These are phyloP conservation scores for Chlorospingus flavigularis DNA, from an alignment of 2,797 vertebrate species.

Conservation along the genomic window DNA sequence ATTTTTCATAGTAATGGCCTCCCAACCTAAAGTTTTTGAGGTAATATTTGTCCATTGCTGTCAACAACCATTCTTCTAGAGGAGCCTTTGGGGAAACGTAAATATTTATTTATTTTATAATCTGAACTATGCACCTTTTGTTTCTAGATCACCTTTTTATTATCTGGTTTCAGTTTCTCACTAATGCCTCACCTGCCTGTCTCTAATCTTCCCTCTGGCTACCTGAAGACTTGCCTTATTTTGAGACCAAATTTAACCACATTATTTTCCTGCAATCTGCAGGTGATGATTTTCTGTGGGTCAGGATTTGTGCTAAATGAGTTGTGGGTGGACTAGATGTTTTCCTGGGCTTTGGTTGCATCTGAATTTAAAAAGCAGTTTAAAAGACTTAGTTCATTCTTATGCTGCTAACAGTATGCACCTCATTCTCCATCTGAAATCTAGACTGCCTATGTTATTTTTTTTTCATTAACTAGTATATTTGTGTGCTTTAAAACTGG, in stretches of 20 bases:
- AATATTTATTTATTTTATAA: not conserved
- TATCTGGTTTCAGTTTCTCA: not conserved
- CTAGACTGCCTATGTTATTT: rapidly evolving
- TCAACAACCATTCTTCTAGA: not conserved
- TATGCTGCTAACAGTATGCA: not conserved
- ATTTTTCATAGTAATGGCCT: not conserved
- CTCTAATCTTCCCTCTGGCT: not conserved
- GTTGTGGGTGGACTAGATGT: not conserved
- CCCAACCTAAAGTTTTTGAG: not conserved
- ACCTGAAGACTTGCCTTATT: not conserved
- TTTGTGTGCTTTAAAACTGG: not conserved
- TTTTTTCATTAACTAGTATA: not conserved
- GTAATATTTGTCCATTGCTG: not conserved
- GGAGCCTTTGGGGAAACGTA: not conserved
- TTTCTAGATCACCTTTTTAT: not conserved
- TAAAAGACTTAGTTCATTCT: not conserved
- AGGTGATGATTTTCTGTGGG: not conserved
- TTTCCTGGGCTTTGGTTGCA: not conserved
- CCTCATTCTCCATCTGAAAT: not conserved
- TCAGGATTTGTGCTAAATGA: not conserved
- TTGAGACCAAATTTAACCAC: not conserved
- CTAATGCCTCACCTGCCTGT: not conserved
- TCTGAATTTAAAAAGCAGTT: not conserved
- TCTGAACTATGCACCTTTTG: not conserved
- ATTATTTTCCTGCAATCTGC: not conserved